These are phyloP conservation scores for Hylaeus anthracinus DNA, from an alignment of 1,140 invertebrate genomes.

Conservation along the genomic window DNA sequence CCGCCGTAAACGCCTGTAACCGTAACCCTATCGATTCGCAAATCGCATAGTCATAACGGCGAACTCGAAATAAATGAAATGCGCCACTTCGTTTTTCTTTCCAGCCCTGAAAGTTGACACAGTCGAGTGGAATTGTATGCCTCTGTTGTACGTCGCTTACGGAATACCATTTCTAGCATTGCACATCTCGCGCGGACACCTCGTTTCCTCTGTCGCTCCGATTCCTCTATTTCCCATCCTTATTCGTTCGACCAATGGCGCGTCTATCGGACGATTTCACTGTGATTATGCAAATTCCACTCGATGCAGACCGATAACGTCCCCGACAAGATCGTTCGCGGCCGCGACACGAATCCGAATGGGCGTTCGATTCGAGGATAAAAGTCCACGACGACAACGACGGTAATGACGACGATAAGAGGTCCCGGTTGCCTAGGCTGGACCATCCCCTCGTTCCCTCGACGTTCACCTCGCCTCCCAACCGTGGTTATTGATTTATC, in stretches of 20 bases:
- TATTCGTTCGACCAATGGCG: too few species aligned
- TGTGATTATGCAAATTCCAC: not conserved
- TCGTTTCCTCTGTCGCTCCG: too few species aligned
- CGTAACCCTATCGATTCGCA: too few species aligned
- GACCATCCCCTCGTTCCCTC: constrained; percentile 28
- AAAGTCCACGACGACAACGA: constrained; percentile 11
- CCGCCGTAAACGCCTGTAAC: too few species aligned
- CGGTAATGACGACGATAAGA: constrained; percentile 44
- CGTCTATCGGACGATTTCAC: not conserved
- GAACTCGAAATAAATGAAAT: too few species aligned
- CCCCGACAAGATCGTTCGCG: not conserved
- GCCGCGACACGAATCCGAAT: not conserved
- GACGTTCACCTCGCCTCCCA: constrained; percentile 15
- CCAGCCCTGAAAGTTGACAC: not conserved
- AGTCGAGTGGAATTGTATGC: too few species aligned
- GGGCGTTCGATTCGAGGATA: constrained; percentile 14
- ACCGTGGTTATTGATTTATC: constrained; percentile 61
- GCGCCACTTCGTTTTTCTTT: too few species aligned
- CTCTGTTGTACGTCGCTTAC: too few species aligned
- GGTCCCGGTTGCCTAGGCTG: constrained; percentile 14
- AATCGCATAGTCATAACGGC: too few species aligned
- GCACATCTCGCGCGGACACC: too few species aligned
- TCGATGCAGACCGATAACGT: not conserved
- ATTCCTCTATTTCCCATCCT: not conserved
- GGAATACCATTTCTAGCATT: too few species aligned